Evolutionary conservation across 2,888 invertebrate species (phyloP), one percentile per base, ranked within the genome.

Genomic region (Antitype chi): DNA sequence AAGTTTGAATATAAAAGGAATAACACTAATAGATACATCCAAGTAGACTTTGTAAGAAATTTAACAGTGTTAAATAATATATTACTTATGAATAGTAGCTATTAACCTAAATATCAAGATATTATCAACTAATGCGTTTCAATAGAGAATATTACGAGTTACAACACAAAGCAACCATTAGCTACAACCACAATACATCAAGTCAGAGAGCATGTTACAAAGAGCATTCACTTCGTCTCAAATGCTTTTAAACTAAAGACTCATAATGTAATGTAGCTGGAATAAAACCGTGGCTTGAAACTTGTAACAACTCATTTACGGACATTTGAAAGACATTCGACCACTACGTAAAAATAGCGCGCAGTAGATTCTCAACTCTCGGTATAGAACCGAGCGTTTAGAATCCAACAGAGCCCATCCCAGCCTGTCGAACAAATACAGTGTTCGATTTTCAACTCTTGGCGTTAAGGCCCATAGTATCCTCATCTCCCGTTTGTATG

Each of bases 171-270:
- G 55, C 47, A 6, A 57, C 55, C 38, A 57, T 77, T 78, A 69
- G 2, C 8, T 52, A 52, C 57, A 57, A 23, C n/a, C n/a, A 63
- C 43, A 9, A 52, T 70, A 23, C 28, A 77, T 68, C 7, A 32
- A 52, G 11, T 32, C n/a, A 70, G 1, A 55, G 28, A n/a, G 62
- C 20, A 69, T 55, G 25, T 38, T 38, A 49, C 20, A 63, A 11
- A 63, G 23, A 63, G 55, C 63, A 28, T 78, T 78, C 13, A 70
- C 25, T 57, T 63, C 2, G 11, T 28, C 52, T 59, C 43, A 57
- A 78, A 78, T 53, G 64, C 64, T 70, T 70, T 78, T 25, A 43
- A 76, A 69, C 8, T 43, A 0, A 23, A 25, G 15, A 32, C 13
- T 62, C 8, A 11, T 52, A 52, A 57, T 64, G 0, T 9, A 69